phyloP scores from a whole-genome alignment of 2,888 invertebrate species.

The Branchellion lobata region DNA sequence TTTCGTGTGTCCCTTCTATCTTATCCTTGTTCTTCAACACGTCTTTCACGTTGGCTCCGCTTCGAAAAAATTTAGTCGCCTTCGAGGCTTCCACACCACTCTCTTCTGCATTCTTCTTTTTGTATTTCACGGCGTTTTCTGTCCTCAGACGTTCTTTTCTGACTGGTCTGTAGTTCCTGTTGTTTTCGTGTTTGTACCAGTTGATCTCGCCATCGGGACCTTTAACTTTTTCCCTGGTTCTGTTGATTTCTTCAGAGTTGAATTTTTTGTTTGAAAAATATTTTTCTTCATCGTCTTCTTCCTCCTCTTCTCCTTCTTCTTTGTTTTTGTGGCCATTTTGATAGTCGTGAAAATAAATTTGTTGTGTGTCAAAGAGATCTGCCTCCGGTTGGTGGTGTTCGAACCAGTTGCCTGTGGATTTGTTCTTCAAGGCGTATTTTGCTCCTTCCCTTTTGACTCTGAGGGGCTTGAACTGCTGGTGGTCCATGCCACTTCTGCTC shows the following conservation, averaged over 20 bases:
- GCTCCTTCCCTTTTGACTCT: conserved; percentile 50
- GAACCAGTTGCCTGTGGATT: conserved; percentile 51
- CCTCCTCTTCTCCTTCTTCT: conserved; percentile 50
- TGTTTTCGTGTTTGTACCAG: conserved; percentile 52
- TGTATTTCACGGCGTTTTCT: conserved; percentile 21
- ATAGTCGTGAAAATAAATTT: conserved; percentile 37
- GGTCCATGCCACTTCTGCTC: no score
- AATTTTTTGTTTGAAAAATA: conserved; percentile 16
- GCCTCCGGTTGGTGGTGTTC: conserved; percentile 48
- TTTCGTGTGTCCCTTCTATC: conserved; percentile 36
- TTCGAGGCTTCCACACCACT: neutral
- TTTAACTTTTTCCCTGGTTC: conserved; percentile 39
- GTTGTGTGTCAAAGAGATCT: neutral
- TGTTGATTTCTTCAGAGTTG: conserved; percentile 44
- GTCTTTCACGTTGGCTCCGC: conserved; percentile 31
- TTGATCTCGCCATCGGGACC: conserved; percentile 41
- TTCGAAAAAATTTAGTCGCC: conserved; percentile 3
- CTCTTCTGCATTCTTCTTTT: conserved; percentile 16
- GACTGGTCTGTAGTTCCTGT: conserved; percentile 28
- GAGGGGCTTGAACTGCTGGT: conserved; percentile 44
- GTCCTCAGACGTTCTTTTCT: conserved; percentile 18
- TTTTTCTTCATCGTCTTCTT: conserved; percentile 47
- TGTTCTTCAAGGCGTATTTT: conserved; percentile 49
- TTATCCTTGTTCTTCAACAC: conserved; percentile 42
- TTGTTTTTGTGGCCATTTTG: conserved; percentile 48